These are phyloP conservation scores for Polyergus mexicanus DNA, from an alignment of 1,140 invertebrate genomes.

Conservation along the genomic window DNA sequence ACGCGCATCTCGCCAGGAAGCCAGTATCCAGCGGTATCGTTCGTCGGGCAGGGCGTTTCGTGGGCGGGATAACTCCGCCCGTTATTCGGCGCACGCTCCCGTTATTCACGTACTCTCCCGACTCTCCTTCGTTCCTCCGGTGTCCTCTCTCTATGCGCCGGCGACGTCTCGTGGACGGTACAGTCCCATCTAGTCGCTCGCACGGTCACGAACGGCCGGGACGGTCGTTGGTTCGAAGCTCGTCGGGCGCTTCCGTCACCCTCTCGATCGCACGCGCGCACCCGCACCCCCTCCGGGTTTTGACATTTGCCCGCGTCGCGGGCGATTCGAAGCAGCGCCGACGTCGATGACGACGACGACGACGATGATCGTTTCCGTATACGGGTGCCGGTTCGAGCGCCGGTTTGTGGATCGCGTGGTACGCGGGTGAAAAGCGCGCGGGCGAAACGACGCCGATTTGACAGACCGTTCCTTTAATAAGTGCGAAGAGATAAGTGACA, in stretches of 20 bases:
- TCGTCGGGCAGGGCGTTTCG: slow-evolving; percentile 42
- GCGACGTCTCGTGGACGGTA: slow-evolving; percentile 67
- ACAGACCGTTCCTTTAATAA: neutral
- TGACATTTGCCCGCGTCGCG: slow-evolving; percentile 19
- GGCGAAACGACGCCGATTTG: neutral
- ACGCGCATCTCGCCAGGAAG: slow-evolving; percentile 7
- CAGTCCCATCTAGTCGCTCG: slow-evolving; percentile 75
- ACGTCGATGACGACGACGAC: slow-evolving; percentile 10
- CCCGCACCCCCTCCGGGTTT: neutral
- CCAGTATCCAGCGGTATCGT: slow-evolving; percentile 21
- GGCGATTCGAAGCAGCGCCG: slow-evolving; percentile 2
- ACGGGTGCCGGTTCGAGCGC: neutral
- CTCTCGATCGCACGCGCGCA: neutral
- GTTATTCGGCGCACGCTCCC: slow-evolving; percentile 70
- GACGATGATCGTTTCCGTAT: slow-evolving; percentile 6
- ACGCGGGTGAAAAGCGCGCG: slow-evolving; percentile 33
- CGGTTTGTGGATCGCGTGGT: slow-evolving; percentile 42
- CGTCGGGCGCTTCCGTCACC: slow-evolving; percentile 58
- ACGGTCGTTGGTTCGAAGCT: slow-evolving; percentile 64
- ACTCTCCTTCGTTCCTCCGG: slow-evolving; percentile 65
- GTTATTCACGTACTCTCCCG: slow-evolving; percentile 66
- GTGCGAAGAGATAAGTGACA: slow-evolving; percentile 39
- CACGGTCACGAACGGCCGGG: slow-evolving; percentile 72
- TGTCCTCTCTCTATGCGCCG: slow-evolving; percentile 68
- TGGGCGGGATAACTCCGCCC: slow-evolving; percentile 57